Conservation (phyloP, 2,888 invertebrate genomes). For the Adelognathus sp. region DNA sequence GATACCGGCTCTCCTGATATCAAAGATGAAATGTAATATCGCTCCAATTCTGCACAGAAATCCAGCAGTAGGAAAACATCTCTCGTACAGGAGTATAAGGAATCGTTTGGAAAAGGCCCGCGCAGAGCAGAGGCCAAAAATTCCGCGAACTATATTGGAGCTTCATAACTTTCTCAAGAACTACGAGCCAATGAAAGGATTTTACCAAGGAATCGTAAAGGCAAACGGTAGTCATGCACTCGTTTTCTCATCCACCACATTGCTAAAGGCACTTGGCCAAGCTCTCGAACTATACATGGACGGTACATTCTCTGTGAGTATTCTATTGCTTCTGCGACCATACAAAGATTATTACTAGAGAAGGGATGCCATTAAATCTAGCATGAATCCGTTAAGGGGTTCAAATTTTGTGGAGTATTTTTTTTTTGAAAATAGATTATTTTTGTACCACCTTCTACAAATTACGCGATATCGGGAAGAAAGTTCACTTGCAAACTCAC, state of each 20-base stretch:
- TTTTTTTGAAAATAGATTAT: too few relatives aligned
- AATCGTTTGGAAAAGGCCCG: not conserved
- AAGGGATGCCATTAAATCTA: too few relatives aligned
- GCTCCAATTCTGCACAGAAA: not conserved
- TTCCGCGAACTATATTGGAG: not conserved
- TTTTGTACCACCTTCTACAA: too few relatives aligned
- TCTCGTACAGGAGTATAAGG: not conserved
- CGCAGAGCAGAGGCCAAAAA: not conserved
- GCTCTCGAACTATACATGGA: not conserved
- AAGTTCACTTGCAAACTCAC: too few relatives aligned
- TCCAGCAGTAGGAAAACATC: not conserved
- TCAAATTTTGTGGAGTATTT: too few relatives aligned
- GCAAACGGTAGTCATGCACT: not conserved
- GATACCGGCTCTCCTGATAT: too few relatives aligned
- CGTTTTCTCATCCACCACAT: not conserved
- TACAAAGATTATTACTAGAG: too few relatives aligned
- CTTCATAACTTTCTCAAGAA: not conserved
- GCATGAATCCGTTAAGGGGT: too few relatives aligned
- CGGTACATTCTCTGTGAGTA: not conserved
- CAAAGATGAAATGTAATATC: not conserved
- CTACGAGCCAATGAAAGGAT: not conserved
- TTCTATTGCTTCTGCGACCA: too few relatives aligned
- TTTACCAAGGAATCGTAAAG: not conserved
- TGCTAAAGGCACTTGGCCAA: not conserved
- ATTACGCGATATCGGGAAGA: too few relatives aligned